phyloP scores from a whole-genome alignment of 2,113 vertebrate genomes.

The Oxyura jamaicensis region DNA sequence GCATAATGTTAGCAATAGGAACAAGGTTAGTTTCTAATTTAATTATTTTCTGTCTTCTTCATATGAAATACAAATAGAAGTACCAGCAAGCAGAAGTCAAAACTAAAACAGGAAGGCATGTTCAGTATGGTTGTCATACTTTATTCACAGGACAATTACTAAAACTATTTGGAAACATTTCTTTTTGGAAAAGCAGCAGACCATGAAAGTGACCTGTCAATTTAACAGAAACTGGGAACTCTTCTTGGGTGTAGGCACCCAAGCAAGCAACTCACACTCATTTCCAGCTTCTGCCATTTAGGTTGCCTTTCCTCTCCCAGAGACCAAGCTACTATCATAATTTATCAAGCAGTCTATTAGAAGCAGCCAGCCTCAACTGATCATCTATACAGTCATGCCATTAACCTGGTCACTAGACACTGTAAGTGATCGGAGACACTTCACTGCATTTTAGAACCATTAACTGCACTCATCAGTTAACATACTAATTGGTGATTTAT shows the following conservation, averaged over 20 bases:
- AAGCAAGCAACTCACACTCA: rapidly evolving
- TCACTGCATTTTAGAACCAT: not conserved
- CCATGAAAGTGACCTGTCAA: not conserved
- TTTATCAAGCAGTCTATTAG: not conserved
- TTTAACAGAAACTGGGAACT: not conserved
- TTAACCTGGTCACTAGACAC: not conserved
- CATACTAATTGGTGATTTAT: constrained; percentile 13
- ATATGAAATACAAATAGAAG: not conserved
- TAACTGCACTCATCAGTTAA: constrained; percentile 1
- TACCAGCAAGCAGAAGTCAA: not conserved
- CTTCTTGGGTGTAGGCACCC: too few relatives aligned
- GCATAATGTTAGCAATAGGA: not conserved
- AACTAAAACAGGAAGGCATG: not conserved
- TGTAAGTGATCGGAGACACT: not conserved
- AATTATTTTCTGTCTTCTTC: not conserved
- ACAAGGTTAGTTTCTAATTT: not conserved
- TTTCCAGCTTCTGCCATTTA: not conserved
- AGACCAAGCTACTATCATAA: not conserved
- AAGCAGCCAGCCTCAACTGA: not conserved
- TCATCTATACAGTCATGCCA: not conserved
- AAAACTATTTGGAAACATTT: not conserved
- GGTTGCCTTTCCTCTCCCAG: not conserved
- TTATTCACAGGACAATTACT: not conserved
- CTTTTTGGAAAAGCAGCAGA: not conserved
- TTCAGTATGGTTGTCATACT: not conserved